These are phyloP conservation scores for Bolinopsis microptera DNA, from an alignment of 37 sponge, comb jelly and placozoan genomes.

Conservation along the genomic window DNA sequence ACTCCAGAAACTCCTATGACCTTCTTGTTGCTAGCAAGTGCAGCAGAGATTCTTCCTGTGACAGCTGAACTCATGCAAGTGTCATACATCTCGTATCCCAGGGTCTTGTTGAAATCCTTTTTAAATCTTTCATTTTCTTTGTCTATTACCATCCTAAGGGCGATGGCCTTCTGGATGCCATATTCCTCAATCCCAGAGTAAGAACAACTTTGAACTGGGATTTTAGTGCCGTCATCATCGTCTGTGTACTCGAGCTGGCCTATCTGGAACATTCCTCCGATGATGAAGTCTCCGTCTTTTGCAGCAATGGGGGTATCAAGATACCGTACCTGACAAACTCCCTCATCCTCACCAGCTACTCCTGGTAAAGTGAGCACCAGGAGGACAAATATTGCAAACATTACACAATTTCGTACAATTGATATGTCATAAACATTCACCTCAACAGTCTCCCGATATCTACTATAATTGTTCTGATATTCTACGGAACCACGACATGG, in stretches of 20 bases:
- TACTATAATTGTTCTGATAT: too few relatives aligned
- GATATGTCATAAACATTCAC: too few relatives aligned
- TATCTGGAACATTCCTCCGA: neutral
- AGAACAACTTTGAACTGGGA: neutral
- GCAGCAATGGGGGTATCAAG: neutral
- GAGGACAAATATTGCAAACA: too few relatives aligned
- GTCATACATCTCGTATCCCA: constrained; percentile 54
- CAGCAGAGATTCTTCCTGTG: neutral
- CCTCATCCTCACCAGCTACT: too few relatives aligned
- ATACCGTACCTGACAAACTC: neutral
- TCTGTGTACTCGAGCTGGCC: neutral
- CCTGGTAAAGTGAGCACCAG: too few relatives aligned
- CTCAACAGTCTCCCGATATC: too few relatives aligned
- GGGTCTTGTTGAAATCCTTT: constrained; percentile 33
- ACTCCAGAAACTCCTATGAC: neutral
- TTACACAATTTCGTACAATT: too few relatives aligned
- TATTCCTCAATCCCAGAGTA: neutral
- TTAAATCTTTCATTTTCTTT: neutral
- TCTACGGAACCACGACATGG: too few relatives aligned
- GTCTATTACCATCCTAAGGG: neutral
- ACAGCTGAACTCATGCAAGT: neutral
- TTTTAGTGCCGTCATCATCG: neutral
- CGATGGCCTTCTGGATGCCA: neutral
- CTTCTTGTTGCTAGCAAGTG: neutral
- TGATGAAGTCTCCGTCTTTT: neutral